Evolutionary conservation across 2,888 invertebrate species (phyloP).

Genomic region (Spisula subtruncata): DNA sequence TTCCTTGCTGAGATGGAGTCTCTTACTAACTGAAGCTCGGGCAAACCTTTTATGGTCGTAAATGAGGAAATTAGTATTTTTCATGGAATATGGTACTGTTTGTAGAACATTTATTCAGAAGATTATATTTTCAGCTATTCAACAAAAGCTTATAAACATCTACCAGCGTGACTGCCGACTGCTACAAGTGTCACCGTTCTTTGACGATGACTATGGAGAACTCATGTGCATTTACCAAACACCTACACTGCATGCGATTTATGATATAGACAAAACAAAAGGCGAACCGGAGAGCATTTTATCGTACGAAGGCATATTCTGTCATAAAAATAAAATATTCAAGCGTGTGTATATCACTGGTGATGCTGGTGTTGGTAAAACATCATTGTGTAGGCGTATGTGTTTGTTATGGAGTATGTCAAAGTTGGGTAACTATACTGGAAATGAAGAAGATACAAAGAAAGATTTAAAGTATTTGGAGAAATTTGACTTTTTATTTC

Average conservation of each 20-base stretch:
- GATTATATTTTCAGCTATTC: background rate
- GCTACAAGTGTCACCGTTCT: background rate
- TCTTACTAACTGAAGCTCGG: too few relatives aligned
- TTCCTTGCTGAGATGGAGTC: too few relatives aligned
- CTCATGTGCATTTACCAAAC: background rate
- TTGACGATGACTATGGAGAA: background rate
- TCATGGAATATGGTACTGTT: too few relatives aligned
- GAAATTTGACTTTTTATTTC: background rate
- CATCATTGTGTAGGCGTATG: background rate
- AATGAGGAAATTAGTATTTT: background rate
- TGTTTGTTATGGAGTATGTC: constrained; percentile 11
- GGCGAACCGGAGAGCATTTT: background rate
- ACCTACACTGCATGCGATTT: background rate
- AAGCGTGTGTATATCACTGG: background rate
- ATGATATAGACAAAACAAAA: background rate
- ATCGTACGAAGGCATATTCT: background rate
- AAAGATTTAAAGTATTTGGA: background rate
- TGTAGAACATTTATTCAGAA: too few relatives aligned
- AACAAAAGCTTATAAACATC: background rate
- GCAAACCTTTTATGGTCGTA: too few relatives aligned
- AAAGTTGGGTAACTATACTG: background rate
- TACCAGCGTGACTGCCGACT: background rate
- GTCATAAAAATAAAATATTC: background rate
- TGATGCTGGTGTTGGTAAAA: background rate
- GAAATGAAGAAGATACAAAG: background rate